Conservation (phyloP, 2,797 vertebrate genomes). For the Hafferia zeledoni region DNA sequence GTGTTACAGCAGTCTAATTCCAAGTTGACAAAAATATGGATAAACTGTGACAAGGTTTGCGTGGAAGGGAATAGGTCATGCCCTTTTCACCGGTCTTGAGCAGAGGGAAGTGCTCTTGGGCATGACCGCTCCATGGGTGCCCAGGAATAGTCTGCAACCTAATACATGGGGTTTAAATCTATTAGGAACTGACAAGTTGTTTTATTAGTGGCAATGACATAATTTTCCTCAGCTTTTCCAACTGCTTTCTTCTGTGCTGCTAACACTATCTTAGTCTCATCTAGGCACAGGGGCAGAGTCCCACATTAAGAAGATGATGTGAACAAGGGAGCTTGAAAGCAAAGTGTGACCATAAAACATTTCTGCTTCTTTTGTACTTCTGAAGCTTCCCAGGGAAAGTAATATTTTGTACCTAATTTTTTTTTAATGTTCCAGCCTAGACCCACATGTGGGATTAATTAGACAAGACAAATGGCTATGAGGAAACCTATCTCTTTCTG, state of each 20-base stretch:
- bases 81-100: conserved; percentile 64
- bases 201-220: conserved; percentile 40
- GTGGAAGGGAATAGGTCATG: conserved; percentile 68
- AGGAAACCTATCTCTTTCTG: conserved; percentile 71
- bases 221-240: conserved; percentile 50
- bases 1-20: conserved; percentile 55
- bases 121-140: conserved; percentile 48
- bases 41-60: conserved; percentile 69
- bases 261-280: not conserved
- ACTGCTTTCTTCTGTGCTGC: not conserved
- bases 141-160: conserved; percentile 46
- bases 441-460: conserved; percentile 75
- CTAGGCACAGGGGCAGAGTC: not conserved
- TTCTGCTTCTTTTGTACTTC: conserved; percentile 52
- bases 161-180: conserved; percentile 48
- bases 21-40: conserved; percentile 64
- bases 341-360: conserved; percentile 5
- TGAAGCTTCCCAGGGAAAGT: conserved; percentile 57
- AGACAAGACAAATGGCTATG: conserved; percentile 67
- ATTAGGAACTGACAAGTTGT: conserved; percentile 61
- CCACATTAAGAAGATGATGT: not conserved
- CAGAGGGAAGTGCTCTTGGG: conserved; percentile 61
- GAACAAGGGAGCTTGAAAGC: not conserved
- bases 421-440: conserved; percentile 41
- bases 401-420: conserved; percentile 55